Conservation (phyloP, 2,888 invertebrate species). For the Abrostola tripartita region DNA sequence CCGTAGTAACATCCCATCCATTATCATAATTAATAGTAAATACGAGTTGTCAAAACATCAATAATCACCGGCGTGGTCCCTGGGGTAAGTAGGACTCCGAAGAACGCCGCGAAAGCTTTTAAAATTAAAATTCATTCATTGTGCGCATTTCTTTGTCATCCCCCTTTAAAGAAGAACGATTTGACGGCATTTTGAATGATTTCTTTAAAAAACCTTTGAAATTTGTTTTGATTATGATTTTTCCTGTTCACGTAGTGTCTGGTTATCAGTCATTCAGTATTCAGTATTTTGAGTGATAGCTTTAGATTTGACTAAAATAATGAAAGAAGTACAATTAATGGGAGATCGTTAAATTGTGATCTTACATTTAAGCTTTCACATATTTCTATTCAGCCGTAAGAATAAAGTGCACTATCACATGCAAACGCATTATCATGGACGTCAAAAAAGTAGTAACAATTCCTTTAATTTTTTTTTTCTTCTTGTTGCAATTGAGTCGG, state of each 20-base stretch:
- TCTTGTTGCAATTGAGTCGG: too few species aligned
- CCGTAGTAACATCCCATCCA: constrained; percentile 56
- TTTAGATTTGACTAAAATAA: too few species aligned
- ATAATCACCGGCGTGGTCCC: constrained; percentile 77
- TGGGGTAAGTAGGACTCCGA: constrained; percentile 74
- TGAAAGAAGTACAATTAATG: too few species aligned
- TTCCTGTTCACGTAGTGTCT: neutral
- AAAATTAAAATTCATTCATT: constrained; percentile 86
- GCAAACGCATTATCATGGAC: too few species aligned
- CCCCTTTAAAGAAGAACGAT: constrained; percentile 68
- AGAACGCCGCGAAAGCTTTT: constrained; percentile 84
- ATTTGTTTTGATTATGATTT: constrained; percentile 15
- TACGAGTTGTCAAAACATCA: constrained; percentile 84
- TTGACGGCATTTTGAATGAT: constrained; percentile 45
- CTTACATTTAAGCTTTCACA: too few species aligned
- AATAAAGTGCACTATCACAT: too few species aligned
- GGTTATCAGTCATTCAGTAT: constrained; percentile 3
- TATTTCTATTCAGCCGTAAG: too few species aligned
- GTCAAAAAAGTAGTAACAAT: too few species aligned
- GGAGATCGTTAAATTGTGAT: too few species aligned
- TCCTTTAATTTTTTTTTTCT: too few species aligned
- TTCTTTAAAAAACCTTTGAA: constrained; percentile 45
- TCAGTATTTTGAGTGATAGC: too few species aligned
- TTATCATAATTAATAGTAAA: constrained; percentile 71
- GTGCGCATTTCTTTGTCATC: constrained; percentile 79